A percentile compares a stretch with the other conserved stretches of the same genome.
These are phyloP conservation scores for Agonopterix alstromeriana DNA, from an alignment of 2,888 invertebrate species.

Conservation along the genomic window DNA sequence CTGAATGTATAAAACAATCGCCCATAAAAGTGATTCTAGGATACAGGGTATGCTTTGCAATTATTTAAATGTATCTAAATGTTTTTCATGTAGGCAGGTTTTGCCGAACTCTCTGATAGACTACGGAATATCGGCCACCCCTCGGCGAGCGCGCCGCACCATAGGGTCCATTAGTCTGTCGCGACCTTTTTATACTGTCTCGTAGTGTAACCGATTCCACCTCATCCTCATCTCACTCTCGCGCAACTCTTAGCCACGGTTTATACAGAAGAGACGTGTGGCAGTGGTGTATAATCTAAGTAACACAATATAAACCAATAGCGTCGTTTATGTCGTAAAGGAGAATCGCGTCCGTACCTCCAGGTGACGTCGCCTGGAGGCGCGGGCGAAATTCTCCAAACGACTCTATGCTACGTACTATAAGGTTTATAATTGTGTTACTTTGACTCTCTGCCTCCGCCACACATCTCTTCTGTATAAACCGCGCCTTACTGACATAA, in stretches of 20 bases:
- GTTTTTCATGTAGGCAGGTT: constrained; percentile 70
- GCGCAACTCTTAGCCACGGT: constrained; percentile 33
- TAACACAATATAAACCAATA: no score
- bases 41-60: constrained; percentile 97
- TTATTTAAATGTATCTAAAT: constrained; percentile 86
- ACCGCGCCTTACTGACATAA: constrained; percentile 20
- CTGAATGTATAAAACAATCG: constrained; percentile 73
- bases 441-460: no score
- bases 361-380: no score
- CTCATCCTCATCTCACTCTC: constrained; percentile 35
- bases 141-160: constrained; percentile 40
- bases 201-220: constrained; percentile 54
- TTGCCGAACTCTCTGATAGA: constrained; percentile 49
- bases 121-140: constrained; percentile 36
- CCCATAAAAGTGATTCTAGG: constrained; percentile 88
- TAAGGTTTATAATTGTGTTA: no score
- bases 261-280: no score
- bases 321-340: no score
- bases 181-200: constrained; percentile 68
- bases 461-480: no score
- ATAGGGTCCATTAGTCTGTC: constrained; percentile 71
- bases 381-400: no score
- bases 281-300: no score
- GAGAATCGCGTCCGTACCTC: no score
- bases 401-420: no score